These are phyloP conservation scores for Amphiprion percula DNA, from an alignment of 2,113 vertebrate species.

Conservation along the genomic window DNA sequence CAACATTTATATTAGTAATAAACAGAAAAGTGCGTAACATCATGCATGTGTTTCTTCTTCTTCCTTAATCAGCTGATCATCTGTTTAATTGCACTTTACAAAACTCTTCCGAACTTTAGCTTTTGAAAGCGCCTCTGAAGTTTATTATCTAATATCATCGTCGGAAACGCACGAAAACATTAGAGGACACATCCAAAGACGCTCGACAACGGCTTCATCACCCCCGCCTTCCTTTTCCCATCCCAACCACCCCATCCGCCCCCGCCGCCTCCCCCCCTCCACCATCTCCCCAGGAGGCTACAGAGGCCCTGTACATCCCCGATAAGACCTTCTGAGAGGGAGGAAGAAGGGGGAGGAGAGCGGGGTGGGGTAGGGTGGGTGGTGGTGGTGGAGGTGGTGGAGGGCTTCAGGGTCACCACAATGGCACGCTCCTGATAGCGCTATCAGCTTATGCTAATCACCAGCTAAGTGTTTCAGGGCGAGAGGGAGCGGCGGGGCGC, in stretches of 20 bases:
- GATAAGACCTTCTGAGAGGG: constrained; percentile 81
- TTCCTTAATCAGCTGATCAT: background rate
- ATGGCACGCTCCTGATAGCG: constrained; percentile 81
- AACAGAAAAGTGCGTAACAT: no score
- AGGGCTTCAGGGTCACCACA: constrained; percentile 82
- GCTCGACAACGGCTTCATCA: constrained; percentile 37
- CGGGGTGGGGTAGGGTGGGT: constrained; percentile 30
- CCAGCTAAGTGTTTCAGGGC: constrained; percentile 83
- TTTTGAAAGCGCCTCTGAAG: constrained; percentile 32
- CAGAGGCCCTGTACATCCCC: constrained; percentile 78
- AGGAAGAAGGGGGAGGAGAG: constrained; percentile 36
- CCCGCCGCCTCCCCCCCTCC: constrained; percentile 52
- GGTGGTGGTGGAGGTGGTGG: constrained; percentile 12
- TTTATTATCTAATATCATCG: constrained; percentile 35
- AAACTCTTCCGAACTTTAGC: background rate
- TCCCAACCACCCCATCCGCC: constrained; percentile 5
- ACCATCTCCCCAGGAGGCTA: constrained; percentile 77
- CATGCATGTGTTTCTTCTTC: background rate
- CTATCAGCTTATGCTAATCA: constrained; percentile 88
- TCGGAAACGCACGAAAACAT: constrained; percentile 50
- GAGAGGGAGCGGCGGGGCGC: constrained; percentile 67
- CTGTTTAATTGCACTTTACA: no score
- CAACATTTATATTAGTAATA: no score
- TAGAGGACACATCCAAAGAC: constrained; percentile 77
- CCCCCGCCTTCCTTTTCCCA: constrained; percentile 8